Percentiles rank a stretch among this genome's conserved stretches.
Evolutionary conservation across 2,113 vertebrate genomes (phyloP).

Genomic region (Taurulus bubalis): DNA sequence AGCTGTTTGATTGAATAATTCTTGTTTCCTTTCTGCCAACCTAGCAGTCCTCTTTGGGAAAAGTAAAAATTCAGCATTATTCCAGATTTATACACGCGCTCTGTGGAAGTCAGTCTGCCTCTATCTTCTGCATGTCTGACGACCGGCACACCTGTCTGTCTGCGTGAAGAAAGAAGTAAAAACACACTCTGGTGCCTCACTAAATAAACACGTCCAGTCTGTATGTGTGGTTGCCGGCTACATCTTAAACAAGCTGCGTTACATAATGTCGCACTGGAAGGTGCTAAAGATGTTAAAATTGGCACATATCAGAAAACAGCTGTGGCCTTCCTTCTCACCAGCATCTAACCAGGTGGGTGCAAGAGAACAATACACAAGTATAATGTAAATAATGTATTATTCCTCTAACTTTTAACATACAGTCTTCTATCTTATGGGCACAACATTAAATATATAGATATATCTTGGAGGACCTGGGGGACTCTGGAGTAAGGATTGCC

Average conservation of each 20-base stretch:
- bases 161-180: not conserved
- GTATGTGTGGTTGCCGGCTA: not conserved
- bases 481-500: not conserved
- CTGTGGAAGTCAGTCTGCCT: conserved; percentile 38
- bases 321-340: not conserved
- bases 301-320: not conserved
- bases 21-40: conserved; percentile 85
- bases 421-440: not conserved
- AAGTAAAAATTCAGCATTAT: conserved; percentile 85
- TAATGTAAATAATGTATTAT: not conserved
- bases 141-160: not conserved
- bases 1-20: conserved; percentile 86
- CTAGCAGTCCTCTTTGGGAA: conserved; percentile 81
- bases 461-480: not conserved
- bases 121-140: conserved; percentile 17
- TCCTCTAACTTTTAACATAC: not conserved
- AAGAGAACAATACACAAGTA: not conserved
- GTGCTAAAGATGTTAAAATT: not conserved
- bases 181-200: not conserved
- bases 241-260: not conserved
- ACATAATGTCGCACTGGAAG: not conserved
- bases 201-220: conserved; percentile 1
- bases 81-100: conserved; percentile 79
- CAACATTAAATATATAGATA: not conserved
- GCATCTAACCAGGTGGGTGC: not conserved